A percentile compares a stretch with the other conserved stretches of the same genome.
Evolutionary conservation across 92 coral and sea anemone genomes (phyloP).

Genomic region (Scolanthus callimorphus): DNA sequence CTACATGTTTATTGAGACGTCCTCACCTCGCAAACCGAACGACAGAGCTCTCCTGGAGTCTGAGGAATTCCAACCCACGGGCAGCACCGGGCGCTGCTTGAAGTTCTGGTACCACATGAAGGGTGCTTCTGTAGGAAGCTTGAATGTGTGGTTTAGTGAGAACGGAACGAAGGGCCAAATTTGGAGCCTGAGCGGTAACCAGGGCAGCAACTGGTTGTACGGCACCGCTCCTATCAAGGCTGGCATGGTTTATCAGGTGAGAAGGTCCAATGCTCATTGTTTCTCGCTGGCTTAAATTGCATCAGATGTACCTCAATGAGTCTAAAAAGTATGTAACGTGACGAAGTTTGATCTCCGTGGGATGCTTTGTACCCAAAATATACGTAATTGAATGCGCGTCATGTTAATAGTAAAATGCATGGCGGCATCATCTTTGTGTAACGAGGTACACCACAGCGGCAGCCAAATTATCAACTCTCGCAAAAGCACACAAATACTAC

Average conservation of each 20-base stretch:
- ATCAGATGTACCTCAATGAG: no score
- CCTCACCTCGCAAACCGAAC: slow-evolving; percentile 61
- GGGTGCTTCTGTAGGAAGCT: slow-evolving; percentile 59
- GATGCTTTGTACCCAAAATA: no score
- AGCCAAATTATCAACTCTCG: no score
- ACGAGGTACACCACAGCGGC: no score
- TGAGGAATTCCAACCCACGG: slow-evolving; percentile 88
- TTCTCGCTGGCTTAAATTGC: no score
- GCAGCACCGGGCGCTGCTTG: slow-evolving; percentile 85
- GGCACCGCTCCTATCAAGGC: slow-evolving; percentile 90
- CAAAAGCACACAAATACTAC: no score
- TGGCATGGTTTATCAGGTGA: slow-evolving; percentile 71
- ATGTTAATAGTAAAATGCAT: no score
- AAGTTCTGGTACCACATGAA: slow-evolving; percentile 98
- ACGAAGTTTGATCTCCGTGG: no score
- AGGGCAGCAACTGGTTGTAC: slow-evolving; percentile 54
- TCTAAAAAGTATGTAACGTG: no score
- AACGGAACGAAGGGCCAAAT: slow-evolving; percentile 57
- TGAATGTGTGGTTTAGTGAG: slow-evolving; percentile 61
- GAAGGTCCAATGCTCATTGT: no score
- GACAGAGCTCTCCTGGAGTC: slow-evolving; percentile 82
- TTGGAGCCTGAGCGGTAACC: slow-evolving; percentile 74
- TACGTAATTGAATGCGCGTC: no score
- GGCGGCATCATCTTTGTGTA: no score
- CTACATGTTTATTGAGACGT: slow-evolving; percentile 87